phyloP scores from a whole-genome alignment of 2,113 vertebrate genomes.

The Thalassoma bifasciatum region DNA sequence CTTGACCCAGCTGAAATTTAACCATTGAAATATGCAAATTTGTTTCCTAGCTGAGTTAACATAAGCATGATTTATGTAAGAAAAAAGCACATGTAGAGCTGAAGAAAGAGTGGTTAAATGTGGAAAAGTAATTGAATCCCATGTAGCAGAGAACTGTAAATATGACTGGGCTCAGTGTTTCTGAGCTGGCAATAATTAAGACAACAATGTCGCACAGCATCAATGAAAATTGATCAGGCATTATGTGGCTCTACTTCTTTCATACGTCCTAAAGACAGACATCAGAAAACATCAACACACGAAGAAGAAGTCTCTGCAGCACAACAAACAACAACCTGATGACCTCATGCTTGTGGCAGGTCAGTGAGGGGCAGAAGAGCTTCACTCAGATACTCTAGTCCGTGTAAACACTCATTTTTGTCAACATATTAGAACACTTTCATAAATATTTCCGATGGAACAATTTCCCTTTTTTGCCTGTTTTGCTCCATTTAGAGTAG shows the following conservation, averaged over 20 bases:
- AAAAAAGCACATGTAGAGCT: not conserved
- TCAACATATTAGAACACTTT: no score
- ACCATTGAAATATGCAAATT: constrained; percentile 25
- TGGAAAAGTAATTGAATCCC: not conserved
- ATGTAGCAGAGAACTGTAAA: constrained; percentile 25
- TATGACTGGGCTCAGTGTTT: constrained; percentile 31
- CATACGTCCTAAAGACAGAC: not conserved
- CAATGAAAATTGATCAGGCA: constrained; percentile 19
- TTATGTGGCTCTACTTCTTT: not conserved
- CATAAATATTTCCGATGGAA: no score
- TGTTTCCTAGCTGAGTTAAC: not conserved
- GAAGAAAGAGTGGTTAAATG: not conserved
- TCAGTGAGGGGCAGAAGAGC: no score
- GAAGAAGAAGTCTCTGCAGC: not conserved
- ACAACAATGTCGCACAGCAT: constrained; percentile 8
- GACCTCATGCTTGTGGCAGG: no score
- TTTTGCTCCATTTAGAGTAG: no score
- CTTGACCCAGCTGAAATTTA: constrained; percentile 13
- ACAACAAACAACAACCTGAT: not conserved
- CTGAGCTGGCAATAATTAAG: constrained; percentile 43
- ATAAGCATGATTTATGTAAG: not conserved
- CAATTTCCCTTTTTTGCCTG: no score
- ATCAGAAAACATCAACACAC: not conserved
- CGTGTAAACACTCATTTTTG: no score
- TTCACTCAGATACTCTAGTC: no score